Percentiles rank a stretch among this genome's conserved stretches.
phyloP scores from a whole-genome alignment of 2,113 vertebrate genomes.

The Equus przewalskii region DNA sequence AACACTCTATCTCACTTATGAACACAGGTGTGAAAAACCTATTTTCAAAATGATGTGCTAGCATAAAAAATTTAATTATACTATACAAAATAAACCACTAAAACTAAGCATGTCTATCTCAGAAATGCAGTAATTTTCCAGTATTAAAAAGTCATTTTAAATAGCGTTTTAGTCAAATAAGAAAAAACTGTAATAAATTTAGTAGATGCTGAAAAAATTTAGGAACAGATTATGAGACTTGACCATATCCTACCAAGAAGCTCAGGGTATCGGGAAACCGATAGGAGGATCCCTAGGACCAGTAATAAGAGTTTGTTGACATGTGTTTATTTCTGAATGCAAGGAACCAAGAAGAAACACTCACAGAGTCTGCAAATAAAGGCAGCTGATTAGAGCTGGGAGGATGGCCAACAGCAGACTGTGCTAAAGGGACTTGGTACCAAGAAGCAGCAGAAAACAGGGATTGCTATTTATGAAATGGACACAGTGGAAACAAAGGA shows the following conservation, averaged over 20 bases:
- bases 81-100: neutral
- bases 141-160: neutral
- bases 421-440: neutral
- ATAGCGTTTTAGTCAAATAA: neutral
- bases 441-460: neutral
- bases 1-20: neutral
- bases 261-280: neutral
- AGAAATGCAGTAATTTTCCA: neutral
- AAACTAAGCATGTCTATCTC: neutral
- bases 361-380: neutral
- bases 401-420: neutral
- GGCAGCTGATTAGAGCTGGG: neutral
- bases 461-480: neutral
- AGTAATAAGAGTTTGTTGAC: neutral
- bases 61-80: neutral
- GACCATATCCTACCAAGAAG: neutral
- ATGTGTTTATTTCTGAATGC: neutral
- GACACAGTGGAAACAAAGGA: neutral
- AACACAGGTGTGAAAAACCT: neutral
- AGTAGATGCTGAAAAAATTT: neutral
- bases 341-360: neutral
- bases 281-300: neutral
- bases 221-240: neutral
- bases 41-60: neutral
- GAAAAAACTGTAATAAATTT: neutral